A percentile compares a stretch with the other conserved stretches of the same genome.
Conservation (phyloP, 2,888 invertebrate species). For the Dromius quadrimaculatus region DNA sequence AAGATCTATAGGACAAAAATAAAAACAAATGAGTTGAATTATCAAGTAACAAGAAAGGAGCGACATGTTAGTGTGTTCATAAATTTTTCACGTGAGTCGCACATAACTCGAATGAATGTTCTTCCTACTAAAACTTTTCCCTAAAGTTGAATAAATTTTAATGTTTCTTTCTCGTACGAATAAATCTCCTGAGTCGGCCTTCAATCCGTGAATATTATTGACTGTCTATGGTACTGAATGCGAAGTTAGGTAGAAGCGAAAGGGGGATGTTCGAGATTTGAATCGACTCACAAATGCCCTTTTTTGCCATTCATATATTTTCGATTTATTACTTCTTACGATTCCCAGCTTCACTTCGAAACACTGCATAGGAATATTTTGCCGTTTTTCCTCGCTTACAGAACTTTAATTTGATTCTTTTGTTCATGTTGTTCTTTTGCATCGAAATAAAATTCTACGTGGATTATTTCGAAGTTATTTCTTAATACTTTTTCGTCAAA, state of each 20-base stretch:
- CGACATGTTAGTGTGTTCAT: conserved; percentile 48
- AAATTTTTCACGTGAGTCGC: conserved; percentile 47
- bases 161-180: conserved; percentile 44
- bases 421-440: no score
- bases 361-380: conserved; percentile 11
- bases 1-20: conserved; percentile 17
- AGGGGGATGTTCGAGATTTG: conserved; percentile 27
- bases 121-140: conserved; percentile 42
- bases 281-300: conserved; percentile 41
- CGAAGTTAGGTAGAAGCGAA: conserved; percentile 13
- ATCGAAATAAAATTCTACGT: no score
- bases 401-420: neutral
- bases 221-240: conserved; percentile 40
- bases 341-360: conserved; percentile 31
- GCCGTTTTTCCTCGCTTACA: conserved; percentile 11
- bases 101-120: conserved; percentile 46
- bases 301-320: conserved; percentile 48
- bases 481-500: no score
- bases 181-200: conserved; percentile 43
- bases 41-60: conserved; percentile 36
- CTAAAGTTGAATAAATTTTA: conserved; percentile 50
- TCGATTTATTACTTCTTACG: conserved; percentile 39
- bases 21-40: conserved; percentile 43
- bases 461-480: no score
- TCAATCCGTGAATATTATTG: conserved; percentile 51